phyloP scores from a whole-genome alignment of 2,888 invertebrate genomes.

The Lampropteryx suffumata region DNA sequence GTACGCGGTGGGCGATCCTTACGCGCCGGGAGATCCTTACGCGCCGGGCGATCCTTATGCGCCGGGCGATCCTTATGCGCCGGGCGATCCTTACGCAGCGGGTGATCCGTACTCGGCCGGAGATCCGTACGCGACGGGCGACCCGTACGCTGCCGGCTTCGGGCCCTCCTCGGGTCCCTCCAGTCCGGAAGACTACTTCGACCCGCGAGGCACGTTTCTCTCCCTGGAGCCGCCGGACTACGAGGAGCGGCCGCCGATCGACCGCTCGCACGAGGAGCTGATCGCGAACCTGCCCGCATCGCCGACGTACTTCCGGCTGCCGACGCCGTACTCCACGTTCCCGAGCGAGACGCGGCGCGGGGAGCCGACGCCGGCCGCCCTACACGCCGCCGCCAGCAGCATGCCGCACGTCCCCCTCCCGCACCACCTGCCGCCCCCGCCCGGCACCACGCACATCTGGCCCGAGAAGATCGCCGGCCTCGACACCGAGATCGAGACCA shows the following conservation, averaged over 20 bases:
- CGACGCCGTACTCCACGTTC: conserved; percentile 85
- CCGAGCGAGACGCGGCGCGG: conserved; percentile 83
- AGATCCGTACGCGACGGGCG: conserved; percentile 48
- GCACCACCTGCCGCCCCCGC: conserved; percentile 47
- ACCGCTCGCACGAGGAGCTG: conserved; percentile 84
- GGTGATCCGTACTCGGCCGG: conserved; percentile 54
- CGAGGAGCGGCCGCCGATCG: conserved; percentile 77
- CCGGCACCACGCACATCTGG: conserved; percentile 69
- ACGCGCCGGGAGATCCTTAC: conserved; percentile 26
- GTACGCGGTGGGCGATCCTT: conserved; percentile 62
- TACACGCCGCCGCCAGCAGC: conserved; percentile 87
- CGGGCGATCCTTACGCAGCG: conserved; percentile 45
- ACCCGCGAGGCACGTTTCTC: conserved; percentile 76
- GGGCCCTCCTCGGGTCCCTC: conserved; percentile 83
- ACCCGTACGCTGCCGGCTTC: conserved; percentile 66
- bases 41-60: neutral
- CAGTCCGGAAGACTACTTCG: conserved; percentile 86
- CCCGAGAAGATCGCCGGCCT: conserved; percentile 79
- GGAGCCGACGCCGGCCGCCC: conserved; percentile 76
- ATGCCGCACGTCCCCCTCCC: conserved; percentile 83
- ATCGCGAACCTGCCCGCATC: conserved; percentile 77
- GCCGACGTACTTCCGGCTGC: conserved; percentile 80
- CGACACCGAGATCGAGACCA: conserved; percentile 76
- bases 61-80: conserved; percentile 42
- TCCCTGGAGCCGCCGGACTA: conserved; percentile 72